phyloP scores from a whole-genome alignment of 2,113 vertebrate species.

The Isichthys henryi region DNA sequence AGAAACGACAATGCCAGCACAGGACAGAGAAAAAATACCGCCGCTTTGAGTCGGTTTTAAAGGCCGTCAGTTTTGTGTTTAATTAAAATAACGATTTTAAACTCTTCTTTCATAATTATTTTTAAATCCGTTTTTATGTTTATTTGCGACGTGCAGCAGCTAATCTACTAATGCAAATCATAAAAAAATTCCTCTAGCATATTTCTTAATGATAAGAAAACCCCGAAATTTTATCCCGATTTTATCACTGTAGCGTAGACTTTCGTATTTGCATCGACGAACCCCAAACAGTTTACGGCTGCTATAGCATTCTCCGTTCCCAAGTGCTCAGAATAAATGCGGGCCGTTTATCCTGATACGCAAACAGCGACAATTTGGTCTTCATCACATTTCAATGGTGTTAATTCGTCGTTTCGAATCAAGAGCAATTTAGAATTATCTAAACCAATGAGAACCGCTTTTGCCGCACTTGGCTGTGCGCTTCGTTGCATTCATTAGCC shows the following conservation, averaged over 20 bases:
- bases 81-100: neutral
- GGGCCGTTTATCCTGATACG: conserved; percentile 55
- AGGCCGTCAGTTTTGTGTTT: neutral
- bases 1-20: conserved; percentile 50
- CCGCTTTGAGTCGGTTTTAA: neutral
- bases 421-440: conserved; percentile 48
- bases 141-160: neutral
- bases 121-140: neutral
- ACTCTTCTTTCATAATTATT: conserved; percentile 17
- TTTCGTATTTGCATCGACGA: conserved; percentile 10
- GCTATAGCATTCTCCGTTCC: conserved; percentile 19
- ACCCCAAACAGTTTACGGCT: conserved; percentile 25
- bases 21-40: neutral
- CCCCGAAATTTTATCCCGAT: neutral
- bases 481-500: conserved; percentile 18
- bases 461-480: conserved; percentile 40
- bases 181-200: neutral
- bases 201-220: neutral
- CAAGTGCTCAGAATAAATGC: conserved; percentile 52
- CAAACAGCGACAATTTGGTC: conserved; percentile 62
- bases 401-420: conserved; percentile 62
- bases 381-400: conserved; percentile 60
- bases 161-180: neutral
- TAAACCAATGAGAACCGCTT: conserved; percentile 49
- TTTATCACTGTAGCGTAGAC: conserved; percentile 8